These are phyloP conservation scores for Megamerina dolium DNA, from an alignment of 2,888 invertebrate genomes.

Conservation along the genomic window DNA sequence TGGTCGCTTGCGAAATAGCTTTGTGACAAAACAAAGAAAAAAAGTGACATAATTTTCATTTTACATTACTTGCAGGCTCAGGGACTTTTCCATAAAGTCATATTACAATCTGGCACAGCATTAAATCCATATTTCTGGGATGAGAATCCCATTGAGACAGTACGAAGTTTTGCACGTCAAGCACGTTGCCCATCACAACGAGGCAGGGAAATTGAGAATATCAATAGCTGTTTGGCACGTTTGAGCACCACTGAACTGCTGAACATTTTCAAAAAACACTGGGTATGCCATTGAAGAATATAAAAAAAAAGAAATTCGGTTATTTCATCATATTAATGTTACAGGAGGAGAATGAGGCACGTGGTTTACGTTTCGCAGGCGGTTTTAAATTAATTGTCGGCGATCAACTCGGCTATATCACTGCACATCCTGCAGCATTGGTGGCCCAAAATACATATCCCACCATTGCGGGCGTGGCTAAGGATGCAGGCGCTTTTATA, in stretches of 20 bases:
- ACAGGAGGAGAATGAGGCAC: slow-evolving; percentile 32
- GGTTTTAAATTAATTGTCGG: slow-evolving; percentile 43
- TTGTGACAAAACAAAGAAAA: no score
- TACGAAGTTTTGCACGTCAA: slow-evolving; percentile 42
- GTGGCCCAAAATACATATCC: slow-evolving; percentile 36
- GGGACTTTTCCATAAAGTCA: slow-evolving; percentile 51
- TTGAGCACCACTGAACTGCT: slow-evolving; percentile 36
- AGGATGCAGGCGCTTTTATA: slow-evolving; percentile 51
- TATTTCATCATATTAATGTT: not conserved
- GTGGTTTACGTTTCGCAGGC: slow-evolving; percentile 31
- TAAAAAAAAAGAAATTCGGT: no score
- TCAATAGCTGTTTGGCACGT: slow-evolving; percentile 30
- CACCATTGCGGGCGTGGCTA: slow-evolving; percentile 49
- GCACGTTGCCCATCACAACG: slow-evolving; percentile 37
- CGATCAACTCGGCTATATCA: slow-evolving; percentile 38
- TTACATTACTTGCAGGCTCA: no score
- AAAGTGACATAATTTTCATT: no score
- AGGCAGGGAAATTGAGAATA: slow-evolving; percentile 10
- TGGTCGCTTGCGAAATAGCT: no score
- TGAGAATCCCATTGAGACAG: slow-evolving; percentile 41
- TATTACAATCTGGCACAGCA: slow-evolving; percentile 54
- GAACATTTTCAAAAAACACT: slow-evolving; percentile 30
- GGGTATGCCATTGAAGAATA: slow-evolving; percentile 18
- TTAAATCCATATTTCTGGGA: slow-evolving; percentile 53
- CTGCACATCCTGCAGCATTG: slow-evolving; percentile 36